These are phyloP conservation scores for Nasonia oneida DNA, from an alignment of 2,888 invertebrate genomes.

Conservation along the genomic window DNA sequence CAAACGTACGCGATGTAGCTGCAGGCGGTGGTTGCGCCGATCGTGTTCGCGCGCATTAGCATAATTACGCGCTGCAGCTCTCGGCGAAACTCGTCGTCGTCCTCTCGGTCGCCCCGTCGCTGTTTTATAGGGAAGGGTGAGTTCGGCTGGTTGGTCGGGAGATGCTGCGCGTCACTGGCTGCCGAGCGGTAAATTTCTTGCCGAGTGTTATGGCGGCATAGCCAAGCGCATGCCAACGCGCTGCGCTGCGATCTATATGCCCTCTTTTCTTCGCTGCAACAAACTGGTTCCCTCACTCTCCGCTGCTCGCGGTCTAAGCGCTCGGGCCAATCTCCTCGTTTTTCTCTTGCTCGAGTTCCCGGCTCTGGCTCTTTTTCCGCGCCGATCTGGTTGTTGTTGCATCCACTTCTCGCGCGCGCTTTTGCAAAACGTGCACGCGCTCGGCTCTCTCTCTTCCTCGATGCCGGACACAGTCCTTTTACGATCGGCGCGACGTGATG, in stretches of 20 bases:
- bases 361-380: constrained; percentile 5
- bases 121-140: neutral
- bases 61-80: constrained; percentile 73
- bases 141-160: constrained; percentile 45
- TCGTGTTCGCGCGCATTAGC: constrained; percentile 75
- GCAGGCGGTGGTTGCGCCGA: constrained; percentile 70
- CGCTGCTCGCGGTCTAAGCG: constrained; percentile 26
- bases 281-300: constrained; percentile 55
- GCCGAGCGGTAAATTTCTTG: constrained; percentile 76
- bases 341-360: constrained; percentile 24
- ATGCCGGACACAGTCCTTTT: constrained; percentile 21
- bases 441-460: constrained; percentile 41
- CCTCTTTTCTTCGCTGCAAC: constrained; percentile 23
- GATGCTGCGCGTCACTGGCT: constrained; percentile 69
- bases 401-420: constrained; percentile 52
- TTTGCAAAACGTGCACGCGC: constrained; percentile 35
- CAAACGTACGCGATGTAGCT: neutral
- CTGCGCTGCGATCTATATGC: constrained; percentile 25
- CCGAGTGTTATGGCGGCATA: constrained; percentile 75
- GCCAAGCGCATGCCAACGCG: constrained; percentile 69
- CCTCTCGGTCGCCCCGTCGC: constrained; percentile 6
- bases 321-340: constrained; percentile 35
- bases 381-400: constrained; percentile 52
- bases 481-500: constrained; percentile 43
- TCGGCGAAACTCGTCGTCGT: neutral